Evolutionary conservation across 2,113 vertebrate genomes (phyloP).

Genomic region (Butorides virescens): DNA sequence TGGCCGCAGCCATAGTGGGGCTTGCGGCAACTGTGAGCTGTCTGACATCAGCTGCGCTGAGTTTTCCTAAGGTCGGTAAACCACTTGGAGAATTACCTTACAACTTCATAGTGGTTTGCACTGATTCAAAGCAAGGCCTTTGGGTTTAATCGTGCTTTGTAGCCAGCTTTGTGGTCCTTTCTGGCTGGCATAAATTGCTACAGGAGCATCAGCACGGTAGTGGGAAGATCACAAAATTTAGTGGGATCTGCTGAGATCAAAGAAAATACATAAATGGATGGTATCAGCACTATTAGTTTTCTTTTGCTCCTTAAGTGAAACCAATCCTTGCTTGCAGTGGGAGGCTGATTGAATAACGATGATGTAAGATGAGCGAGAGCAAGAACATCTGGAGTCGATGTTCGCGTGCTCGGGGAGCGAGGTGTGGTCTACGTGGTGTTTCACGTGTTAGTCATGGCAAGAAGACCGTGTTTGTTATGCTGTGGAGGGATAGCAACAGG

Average conservation of each 20-base stretch:
- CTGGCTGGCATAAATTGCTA: not conserved
- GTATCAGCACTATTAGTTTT: not conserved
- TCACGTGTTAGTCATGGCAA: not conserved
- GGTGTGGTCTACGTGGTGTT: not conserved
- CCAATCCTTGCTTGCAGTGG: not conserved
- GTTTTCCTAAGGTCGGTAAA: not conserved
- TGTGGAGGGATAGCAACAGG: not conserved
- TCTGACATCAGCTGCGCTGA: not conserved
- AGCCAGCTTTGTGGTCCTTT: not conserved
- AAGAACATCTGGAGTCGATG: not conserved
- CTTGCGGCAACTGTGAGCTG: rapidly evolving
- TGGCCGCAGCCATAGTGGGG: not conserved
- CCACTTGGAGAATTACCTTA: not conserved
- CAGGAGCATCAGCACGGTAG: not conserved
- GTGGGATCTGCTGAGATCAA: not conserved
- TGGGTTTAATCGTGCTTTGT: not conserved
- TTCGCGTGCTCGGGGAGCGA: too few species aligned
- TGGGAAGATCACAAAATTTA: not conserved
- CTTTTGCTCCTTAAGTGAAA: not conserved
- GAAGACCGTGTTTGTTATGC: not conserved
- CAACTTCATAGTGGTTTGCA: rapidly evolving
- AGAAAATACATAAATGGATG: not conserved
- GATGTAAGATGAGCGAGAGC: not conserved
- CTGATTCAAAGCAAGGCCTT: not conserved
- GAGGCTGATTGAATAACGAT: not conserved